Evolutionary conservation across 2,888 invertebrate species (phyloP).

Genomic region (Tolmerus cingulatus): DNA sequence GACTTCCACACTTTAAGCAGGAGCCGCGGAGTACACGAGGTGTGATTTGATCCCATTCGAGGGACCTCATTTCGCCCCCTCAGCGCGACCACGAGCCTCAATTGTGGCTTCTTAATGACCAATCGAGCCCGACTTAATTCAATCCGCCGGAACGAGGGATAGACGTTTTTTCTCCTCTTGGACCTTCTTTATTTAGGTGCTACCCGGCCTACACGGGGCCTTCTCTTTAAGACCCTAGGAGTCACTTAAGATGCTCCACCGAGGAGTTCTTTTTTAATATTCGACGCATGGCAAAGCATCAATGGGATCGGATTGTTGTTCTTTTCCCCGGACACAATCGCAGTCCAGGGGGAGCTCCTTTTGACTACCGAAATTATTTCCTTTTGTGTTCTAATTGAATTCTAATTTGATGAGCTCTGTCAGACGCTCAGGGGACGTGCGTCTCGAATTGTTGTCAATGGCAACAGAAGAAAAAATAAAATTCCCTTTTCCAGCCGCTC

Average conservation of each 20-base stretch:
- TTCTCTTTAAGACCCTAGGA: neutral
- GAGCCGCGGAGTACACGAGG: neutral
- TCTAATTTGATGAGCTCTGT: conserved; percentile 47
- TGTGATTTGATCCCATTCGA: neutral
- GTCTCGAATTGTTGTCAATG: neutral
- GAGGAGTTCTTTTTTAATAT: neutral
- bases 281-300: neutral
- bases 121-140: neutral
- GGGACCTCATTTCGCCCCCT: neutral
- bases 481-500: neutral
- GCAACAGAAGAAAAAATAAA: neutral
- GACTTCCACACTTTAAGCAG: conserved; percentile 3
- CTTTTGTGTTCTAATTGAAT: conserved; percentile 48
- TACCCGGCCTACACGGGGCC: neutral
- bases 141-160: neutral
- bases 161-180: neutral
- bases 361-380: conserved; percentile 45
- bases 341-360: conserved; percentile 3
- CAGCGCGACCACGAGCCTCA: neutral
- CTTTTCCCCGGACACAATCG: neutral
- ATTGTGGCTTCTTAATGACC: conserved; percentile 12
- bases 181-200: neutral
- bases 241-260: neutral
- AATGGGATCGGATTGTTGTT: neutral
- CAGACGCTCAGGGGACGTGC: conserved; percentile 15